Conservation (phyloP, 2,113 vertebrate species). For the Bettongia penicillata region DNA sequence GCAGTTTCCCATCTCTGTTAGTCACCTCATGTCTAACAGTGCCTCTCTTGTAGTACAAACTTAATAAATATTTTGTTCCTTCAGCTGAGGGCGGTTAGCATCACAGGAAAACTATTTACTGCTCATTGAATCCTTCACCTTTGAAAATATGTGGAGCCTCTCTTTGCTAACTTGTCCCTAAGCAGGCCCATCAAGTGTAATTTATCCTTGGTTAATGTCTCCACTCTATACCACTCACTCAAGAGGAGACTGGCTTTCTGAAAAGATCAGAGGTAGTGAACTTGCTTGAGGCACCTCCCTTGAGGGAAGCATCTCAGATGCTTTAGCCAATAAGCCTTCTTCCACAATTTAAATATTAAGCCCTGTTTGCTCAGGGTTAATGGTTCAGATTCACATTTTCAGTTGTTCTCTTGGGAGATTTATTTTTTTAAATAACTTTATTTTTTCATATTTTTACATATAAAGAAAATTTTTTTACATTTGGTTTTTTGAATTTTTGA, state of each 20-base stretch:
- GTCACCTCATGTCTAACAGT: neutral
- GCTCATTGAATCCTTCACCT: neutral
- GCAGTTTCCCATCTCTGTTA: neutral
- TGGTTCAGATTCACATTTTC: too few relatives aligned
- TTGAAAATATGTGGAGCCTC: neutral
- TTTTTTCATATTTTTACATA: neutral
- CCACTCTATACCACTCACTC: neutral
- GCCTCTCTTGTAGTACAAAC: neutral
- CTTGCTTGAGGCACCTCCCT: neutral
- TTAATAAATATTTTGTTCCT: neutral
- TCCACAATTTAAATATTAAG: neutral
- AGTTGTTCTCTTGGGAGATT: neutral
- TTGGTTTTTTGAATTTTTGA: neutral
- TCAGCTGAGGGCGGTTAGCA: neutral
- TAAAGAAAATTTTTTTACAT: neutral
- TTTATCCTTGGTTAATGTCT: neutral
- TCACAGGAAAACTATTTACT: neutral
- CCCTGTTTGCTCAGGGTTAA: neutral
- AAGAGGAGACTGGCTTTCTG: neutral
- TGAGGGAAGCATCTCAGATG: neutral
- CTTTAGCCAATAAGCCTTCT: neutral
- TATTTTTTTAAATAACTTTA: neutral
- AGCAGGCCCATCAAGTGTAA: neutral
- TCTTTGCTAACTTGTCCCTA: neutral
- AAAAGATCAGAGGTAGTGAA: neutral